Evolutionary conservation across 2,113 vertebrate genomes (phyloP).

Genomic region (Rhombomys opimus): DNA sequence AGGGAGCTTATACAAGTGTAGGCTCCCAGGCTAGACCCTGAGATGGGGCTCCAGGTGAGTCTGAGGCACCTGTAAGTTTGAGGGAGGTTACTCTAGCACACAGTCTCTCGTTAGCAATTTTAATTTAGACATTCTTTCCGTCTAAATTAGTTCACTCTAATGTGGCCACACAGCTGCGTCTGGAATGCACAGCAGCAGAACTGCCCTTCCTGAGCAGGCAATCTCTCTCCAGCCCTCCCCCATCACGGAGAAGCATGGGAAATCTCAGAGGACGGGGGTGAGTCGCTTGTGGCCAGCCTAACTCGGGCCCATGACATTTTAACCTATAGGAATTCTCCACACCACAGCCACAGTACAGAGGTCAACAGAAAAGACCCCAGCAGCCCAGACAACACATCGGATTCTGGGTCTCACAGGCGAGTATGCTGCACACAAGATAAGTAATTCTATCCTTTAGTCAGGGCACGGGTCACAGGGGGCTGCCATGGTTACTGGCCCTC

Average conservation of each 20-base stretch:
- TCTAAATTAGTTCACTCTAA: neutral
- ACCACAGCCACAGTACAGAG: neutral
- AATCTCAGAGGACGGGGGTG: neutral
- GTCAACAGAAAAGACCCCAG: neutral
- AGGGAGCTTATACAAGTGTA: neutral
- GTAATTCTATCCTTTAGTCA: neutral
- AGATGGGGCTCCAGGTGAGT: neutral
- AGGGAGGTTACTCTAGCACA: neutral
- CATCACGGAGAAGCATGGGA: neutral
- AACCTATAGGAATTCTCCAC: neutral
- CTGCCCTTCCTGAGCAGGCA: neutral
- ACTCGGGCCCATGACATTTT: neutral
- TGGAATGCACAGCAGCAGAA: neutral
- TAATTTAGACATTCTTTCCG: neutral
- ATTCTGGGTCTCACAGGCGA: neutral
- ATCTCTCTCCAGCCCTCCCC: neutral
- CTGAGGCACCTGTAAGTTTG: rapidly evolving
- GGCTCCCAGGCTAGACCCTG: neutral
- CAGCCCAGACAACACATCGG: neutral
- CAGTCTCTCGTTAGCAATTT: neutral
- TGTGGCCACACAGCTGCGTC: neutral
- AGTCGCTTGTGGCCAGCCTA: neutral
- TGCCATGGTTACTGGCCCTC: neutral
- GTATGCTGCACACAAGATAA: neutral
- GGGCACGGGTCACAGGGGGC: neutral